Conservation (phyloP, 2,797 vertebrate species). For the Hipposideros larvatus region DNA sequence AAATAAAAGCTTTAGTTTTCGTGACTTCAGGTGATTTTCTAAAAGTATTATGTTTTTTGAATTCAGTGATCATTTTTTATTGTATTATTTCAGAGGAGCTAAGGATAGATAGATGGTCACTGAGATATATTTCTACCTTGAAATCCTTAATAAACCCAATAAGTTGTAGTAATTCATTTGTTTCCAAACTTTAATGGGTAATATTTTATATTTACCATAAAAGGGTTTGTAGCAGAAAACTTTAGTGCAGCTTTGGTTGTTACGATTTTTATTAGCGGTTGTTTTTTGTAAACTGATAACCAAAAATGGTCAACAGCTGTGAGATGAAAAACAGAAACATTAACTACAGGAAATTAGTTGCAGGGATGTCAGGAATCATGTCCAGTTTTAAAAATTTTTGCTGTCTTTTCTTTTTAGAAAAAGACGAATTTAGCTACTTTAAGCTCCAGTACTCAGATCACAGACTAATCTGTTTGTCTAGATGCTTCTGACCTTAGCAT, state of each 20-base stretch:
- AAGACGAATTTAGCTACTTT: background rate
- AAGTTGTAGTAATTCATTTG: constrained; percentile 15
- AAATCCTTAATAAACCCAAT: background rate
- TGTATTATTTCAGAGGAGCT: background rate
- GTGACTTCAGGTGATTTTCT: constrained; percentile 8
- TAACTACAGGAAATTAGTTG: constrained; percentile 37
- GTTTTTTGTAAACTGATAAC: constrained; percentile 42
- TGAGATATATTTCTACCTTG: constrained; percentile 4
- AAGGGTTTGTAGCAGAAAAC: constrained; percentile 22
- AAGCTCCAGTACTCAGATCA: background rate
- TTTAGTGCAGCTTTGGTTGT: constrained; percentile 29
- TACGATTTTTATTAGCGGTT: constrained; percentile 57
- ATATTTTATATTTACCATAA: constrained; percentile 59
- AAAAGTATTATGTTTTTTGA: background rate
- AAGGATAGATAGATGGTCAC: background rate
- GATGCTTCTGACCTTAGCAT: background rate
- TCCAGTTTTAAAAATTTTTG: background rate
- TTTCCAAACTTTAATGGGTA: constrained; percentile 29
- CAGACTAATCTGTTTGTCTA: background rate
- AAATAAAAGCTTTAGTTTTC: background rate
- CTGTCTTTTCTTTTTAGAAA: constrained; percentile 47
- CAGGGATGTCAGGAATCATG: constrained; percentile 41
- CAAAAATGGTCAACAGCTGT: constrained; percentile 51
- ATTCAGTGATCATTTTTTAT: background rate
- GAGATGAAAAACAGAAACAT: constrained; percentile 40